Evolutionary conservation across 2,797 vertebrate genomes (phyloP).

Genomic region (Falco peregrinus): DNA sequence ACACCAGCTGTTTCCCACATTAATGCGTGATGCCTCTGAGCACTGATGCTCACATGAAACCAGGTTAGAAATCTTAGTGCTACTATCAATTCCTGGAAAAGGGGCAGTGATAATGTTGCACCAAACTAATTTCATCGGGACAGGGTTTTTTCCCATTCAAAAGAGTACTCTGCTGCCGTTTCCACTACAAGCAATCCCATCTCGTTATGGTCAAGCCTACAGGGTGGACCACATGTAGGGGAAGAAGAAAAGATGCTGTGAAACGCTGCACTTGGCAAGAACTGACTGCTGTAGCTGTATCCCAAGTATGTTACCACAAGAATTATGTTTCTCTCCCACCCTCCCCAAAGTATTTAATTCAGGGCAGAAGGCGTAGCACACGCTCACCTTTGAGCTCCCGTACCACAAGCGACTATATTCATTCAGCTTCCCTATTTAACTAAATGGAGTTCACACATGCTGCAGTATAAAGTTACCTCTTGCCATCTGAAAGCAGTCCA

Average conservation of each 20-base stretch:
- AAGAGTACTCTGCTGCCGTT: not conserved
- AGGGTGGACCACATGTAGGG: not conserved
- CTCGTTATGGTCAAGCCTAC: not conserved
- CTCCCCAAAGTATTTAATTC: slow-evolving; percentile 56
- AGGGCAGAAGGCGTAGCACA: slow-evolving; percentile 16
- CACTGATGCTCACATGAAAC: not conserved
- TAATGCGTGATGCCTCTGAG: not conserved
- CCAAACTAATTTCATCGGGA: not conserved
- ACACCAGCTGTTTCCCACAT: not conserved
- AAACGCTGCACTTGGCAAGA: not conserved
- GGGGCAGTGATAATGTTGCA: not conserved
- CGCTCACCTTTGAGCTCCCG: slow-evolving; percentile 25
- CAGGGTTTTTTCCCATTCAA: not conserved
- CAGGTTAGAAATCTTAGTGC: not conserved
- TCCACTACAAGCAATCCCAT: not conserved
- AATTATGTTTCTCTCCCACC: slow-evolving; percentile 30
- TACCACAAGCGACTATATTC: slow-evolving; percentile 25
- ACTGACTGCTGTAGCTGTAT: not conserved
- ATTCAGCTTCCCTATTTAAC: slow-evolving; percentile 53
- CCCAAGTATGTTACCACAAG: not conserved
- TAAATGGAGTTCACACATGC: slow-evolving; percentile 64
- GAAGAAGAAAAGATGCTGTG: not conserved
- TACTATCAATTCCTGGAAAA: not conserved
- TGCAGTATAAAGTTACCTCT: slow-evolving; percentile 62
- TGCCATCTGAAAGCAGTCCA: slow-evolving; percentile 59